Conservation (phyloP, 2,113 vertebrate species). For the Petrocephalus zakoni region DNA sequence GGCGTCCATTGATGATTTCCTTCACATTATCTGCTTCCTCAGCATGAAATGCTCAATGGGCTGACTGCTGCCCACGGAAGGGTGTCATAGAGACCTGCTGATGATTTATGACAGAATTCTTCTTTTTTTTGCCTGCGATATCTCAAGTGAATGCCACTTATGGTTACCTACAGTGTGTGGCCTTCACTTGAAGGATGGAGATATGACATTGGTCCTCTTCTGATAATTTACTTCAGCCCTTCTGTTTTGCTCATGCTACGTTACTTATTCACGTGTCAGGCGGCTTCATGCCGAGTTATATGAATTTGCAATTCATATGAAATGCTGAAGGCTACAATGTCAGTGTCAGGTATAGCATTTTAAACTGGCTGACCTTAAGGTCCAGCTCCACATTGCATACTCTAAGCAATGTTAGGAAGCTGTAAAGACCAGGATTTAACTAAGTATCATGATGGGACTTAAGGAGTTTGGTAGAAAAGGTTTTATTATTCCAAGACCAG, state of each 20-base stretch:
- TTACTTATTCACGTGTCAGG: conserved; percentile 38
- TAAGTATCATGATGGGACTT: not conserved
- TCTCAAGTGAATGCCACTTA: conserved; percentile 63
- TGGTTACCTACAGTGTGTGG: conserved; percentile 48
- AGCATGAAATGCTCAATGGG: conserved; percentile 67
- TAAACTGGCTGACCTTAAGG: not conserved
- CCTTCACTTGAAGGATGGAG: conserved; percentile 53
- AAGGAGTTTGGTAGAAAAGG: not conserved
- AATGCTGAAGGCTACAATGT: conserved; percentile 1
- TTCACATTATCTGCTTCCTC: conserved; percentile 41
- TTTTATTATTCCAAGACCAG: not conserved
- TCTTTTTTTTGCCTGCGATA: conserved; percentile 52
- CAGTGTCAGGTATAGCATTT: not conserved
- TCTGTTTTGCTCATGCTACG: not conserved
- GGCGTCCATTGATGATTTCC: conserved; percentile 55
- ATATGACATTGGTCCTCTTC: not conserved
- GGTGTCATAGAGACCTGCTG: conserved; percentile 58
- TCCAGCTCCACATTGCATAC: not conserved
- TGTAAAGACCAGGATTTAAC: not conserved
- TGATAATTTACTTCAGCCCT: not conserved
- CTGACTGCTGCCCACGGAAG: conserved; percentile 14
- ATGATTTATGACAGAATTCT: conserved; percentile 75
- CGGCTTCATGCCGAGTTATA: not conserved
- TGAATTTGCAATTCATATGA: conserved; percentile 5
- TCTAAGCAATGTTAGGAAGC: not conserved